Evolutionary conservation across 1,140 invertebrate genomes (phyloP).

Genomic region (Drosophila truncata): DNA sequence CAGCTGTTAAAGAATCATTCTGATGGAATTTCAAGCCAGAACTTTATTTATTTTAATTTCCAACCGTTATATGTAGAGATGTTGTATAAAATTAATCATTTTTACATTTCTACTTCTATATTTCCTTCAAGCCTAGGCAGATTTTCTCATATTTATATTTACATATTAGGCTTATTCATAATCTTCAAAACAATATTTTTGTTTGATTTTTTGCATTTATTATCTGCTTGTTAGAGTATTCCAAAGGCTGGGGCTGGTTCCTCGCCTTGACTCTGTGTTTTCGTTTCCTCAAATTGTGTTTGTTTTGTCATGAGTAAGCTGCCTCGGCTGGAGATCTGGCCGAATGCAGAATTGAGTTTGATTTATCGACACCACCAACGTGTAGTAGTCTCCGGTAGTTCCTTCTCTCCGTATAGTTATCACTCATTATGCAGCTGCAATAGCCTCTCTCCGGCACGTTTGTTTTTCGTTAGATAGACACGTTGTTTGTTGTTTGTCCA

Average conservation of each 20-base stretch:
- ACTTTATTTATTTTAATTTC: background rate
- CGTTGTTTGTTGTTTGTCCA: slow-evolving; percentile 39
- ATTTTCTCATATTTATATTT: background rate
- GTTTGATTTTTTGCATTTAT: background rate
- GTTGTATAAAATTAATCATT: background rate
- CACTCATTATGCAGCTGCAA: slow-evolving; percentile 39
- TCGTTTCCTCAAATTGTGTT: slow-evolving; percentile 23
- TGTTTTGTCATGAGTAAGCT: slow-evolving; percentile 29
- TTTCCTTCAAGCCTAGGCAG: too few species aligned
- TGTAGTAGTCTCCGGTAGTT: slow-evolving; percentile 8
- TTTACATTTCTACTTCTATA: background rate
- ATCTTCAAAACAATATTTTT: background rate
- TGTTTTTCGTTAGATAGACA: slow-evolving; percentile 21
- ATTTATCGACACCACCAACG: slow-evolving; percentile 45
- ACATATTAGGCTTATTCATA: background rate
- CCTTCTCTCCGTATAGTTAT: slow-evolving; percentile 4
- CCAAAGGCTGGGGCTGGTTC: background rate
- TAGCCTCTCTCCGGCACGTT: slow-evolving; percentile 29
- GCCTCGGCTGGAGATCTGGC: background rate
- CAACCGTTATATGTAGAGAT: background rate
- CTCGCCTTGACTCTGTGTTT: background rate
- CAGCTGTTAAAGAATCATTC: background rate
- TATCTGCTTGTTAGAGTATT: slow-evolving; percentile 7
- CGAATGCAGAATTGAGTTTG: slow-evolving; percentile 20
- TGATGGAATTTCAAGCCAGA: background rate